A percentile compares a stretch with the other conserved stretches of the same genome.
phyloP scores from a whole-genome alignment of 2,113 vertebrate species.

The Oncorhynchus nerka region DNA sequence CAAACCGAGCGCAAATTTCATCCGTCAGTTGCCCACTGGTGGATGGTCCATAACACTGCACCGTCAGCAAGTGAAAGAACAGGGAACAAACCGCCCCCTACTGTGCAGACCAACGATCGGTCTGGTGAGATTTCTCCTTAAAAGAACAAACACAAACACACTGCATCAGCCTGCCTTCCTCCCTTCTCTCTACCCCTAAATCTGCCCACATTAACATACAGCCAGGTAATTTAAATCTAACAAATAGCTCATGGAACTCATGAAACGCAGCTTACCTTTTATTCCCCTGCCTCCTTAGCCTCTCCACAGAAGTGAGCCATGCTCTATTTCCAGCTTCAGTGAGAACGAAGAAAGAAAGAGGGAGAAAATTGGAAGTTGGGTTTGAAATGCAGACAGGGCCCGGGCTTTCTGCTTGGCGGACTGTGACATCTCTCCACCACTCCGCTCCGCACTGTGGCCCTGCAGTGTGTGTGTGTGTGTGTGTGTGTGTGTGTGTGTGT shows the following conservation, averaged over 20 bases:
- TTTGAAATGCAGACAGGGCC: constrained; percentile 92
- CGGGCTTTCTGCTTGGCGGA: constrained; percentile 87
- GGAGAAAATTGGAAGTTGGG: constrained; percentile 77
- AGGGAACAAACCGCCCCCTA: too few species aligned
- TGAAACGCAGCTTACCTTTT: constrained; percentile 68
- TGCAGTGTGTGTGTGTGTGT: too few species aligned
- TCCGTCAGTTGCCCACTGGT: too few species aligned
- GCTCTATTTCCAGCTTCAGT: constrained; percentile 88
- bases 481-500: too few species aligned
- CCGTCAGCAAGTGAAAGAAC: too few species aligned
- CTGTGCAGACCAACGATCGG: neutral
- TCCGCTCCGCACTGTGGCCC: too few species aligned
- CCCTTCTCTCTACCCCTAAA: neutral
- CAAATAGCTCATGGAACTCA: constrained; percentile 65
- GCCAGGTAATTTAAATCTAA: constrained; percentile 62
- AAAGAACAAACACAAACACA: neutral
- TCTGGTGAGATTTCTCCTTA: neutral
- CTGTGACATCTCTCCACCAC: constrained; percentile 87
- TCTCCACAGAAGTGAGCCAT: constrained; percentile 66
- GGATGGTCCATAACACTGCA: too few species aligned
- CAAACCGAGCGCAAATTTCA: too few species aligned
- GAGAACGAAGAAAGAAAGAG: constrained; percentile 78
- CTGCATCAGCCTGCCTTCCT: neutral
- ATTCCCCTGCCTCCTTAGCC: constrained; percentile 29
- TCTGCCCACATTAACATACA: constrained; percentile 29